Conservation (phyloP, 30 jellyfish, hydroid and myxozoan genomes). For the Haliclystus octoradiatus region DNA sequence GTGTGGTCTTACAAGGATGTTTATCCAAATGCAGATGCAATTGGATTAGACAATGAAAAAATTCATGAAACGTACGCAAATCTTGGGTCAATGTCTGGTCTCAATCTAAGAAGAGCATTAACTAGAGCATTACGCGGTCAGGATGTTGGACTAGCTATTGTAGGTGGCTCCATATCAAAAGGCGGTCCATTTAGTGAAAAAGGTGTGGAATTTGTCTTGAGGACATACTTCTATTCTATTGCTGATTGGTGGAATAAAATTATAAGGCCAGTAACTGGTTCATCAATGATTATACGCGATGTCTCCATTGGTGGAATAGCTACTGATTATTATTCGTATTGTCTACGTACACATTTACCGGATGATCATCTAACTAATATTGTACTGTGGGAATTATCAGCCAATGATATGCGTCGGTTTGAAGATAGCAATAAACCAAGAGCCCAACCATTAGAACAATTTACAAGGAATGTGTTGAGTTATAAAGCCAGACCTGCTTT, state of each 20-base stretch:
- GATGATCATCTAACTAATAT: conserved; percentile 89
- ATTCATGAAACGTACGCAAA: conserved; percentile 92
- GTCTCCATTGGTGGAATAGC: conserved; percentile 99
- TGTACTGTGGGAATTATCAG: conserved; percentile 95
- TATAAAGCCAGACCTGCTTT: conserved; percentile 94
- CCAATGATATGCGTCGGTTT: conserved; percentile 93
- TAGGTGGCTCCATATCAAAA: conserved; percentile 98
- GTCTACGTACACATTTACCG: conserved; percentile 89
- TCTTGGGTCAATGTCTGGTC: conserved; percentile 94
- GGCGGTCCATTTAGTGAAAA: conserved; percentile 99
- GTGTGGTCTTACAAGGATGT: conserved; percentile 90
- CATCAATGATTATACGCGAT: conserved; percentile 93
- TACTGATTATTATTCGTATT: conserved; percentile 89
- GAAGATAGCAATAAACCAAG: conserved; percentile 64
- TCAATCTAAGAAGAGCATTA: conserved; percentile 78
- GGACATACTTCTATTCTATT: conserved; percentile 91
- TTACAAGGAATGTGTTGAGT: conserved; percentile 85
- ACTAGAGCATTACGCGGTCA: conserved; percentile 93
- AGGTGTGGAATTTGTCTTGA: conserved; percentile 87
- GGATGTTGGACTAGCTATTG: conserved; percentile 97
- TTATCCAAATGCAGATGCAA: conserved; percentile 85
- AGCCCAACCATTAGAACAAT: conserved; percentile 93
- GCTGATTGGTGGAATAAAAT: conserved; percentile 99
- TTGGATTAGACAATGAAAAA: conserved; percentile 92
- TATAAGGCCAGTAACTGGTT: conserved; percentile 97